A percentile compares a stretch with the other conserved stretches of the same genome.
Conservation (phyloP, 2,797 vertebrate species). For the Gymnopithys bicolor region DNA sequence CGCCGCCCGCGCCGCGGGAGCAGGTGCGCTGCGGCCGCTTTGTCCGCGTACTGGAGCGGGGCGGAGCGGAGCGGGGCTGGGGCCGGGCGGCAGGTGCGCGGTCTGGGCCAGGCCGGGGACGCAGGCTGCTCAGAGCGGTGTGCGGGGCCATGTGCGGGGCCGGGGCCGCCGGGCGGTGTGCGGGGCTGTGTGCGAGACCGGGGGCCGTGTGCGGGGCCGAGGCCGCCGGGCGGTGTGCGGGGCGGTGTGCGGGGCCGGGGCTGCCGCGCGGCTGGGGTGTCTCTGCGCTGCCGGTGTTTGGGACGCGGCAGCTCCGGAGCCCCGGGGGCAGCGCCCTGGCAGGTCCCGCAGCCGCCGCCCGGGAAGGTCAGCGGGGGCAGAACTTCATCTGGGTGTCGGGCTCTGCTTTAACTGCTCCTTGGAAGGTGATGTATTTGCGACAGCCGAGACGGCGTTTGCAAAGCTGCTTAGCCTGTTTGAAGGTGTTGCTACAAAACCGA, state of each 20-base stretch:
- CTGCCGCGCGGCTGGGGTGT: background rate
- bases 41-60: background rate
- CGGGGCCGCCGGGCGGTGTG: background rate
- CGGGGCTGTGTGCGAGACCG: no score
- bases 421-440: background rate
- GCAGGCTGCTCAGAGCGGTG: background rate
- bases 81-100: background rate
- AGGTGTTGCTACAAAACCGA: background rate
- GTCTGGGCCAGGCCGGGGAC: background rate
- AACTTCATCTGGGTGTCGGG: background rate
- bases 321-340: background rate
- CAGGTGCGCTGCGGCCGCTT: constrained; percentile 35
- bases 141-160: background rate
- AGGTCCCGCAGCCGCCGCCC: background rate
- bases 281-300: background rate
- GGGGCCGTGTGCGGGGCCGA: background rate
- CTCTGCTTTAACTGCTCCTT: background rate
- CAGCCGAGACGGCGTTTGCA: background rate
- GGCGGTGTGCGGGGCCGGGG: background rate
- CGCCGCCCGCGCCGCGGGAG: background rate
- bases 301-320: background rate
- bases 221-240: background rate
- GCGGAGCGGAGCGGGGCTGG: background rate
- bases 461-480: background rate
- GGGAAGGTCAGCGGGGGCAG: constrained; percentile 56